A percentile compares a stretch with the other conserved stretches of the same genome.
Evolutionary conservation across 1,140 invertebrate species (phyloP).

Genomic region (Yoshiicerus persimilis): DNA sequence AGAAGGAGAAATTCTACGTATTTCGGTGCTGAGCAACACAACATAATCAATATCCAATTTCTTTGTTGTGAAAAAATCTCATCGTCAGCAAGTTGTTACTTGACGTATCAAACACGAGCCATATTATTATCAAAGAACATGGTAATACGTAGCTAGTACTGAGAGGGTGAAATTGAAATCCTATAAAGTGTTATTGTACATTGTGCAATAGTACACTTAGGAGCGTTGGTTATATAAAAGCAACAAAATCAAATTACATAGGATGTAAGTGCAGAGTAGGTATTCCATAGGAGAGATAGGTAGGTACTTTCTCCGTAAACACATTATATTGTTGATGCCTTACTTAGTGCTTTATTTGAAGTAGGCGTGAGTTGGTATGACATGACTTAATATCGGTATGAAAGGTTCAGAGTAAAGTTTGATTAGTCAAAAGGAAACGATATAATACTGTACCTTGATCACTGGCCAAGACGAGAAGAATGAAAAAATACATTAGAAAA

Average conservation of each 20-base stretch:
- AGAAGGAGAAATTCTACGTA: not conserved
- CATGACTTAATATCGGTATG: not conserved
- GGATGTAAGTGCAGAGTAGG: too few species aligned
- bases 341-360: not conserved
- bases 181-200: too few species aligned
- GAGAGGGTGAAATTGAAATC: too few species aligned
- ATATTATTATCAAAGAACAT: too few species aligned
- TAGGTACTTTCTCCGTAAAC: too few species aligned
- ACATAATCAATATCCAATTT: not conserved
- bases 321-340: not conserved
- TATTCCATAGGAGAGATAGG: too few species aligned
- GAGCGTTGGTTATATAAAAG: too few species aligned
- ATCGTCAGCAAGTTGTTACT: not conserved
- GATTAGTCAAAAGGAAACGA: not conserved
- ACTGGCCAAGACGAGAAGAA: slow-evolving; percentile 7
- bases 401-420: not conserved
- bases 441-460: not conserved
- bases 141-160: too few species aligned
- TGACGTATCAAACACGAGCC: too few species aligned
- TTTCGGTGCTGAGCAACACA: not conserved
- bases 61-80: not conserved
- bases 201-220: too few species aligned
- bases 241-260: too few species aligned
- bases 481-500: slow-evolving; percentile 5
- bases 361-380: not conserved